Evolutionary conservation across 2,797 vertebrate genomes (phyloP), one percentile per base, ranked within the genome.

Genomic region (Malacoraja senta): DNA sequence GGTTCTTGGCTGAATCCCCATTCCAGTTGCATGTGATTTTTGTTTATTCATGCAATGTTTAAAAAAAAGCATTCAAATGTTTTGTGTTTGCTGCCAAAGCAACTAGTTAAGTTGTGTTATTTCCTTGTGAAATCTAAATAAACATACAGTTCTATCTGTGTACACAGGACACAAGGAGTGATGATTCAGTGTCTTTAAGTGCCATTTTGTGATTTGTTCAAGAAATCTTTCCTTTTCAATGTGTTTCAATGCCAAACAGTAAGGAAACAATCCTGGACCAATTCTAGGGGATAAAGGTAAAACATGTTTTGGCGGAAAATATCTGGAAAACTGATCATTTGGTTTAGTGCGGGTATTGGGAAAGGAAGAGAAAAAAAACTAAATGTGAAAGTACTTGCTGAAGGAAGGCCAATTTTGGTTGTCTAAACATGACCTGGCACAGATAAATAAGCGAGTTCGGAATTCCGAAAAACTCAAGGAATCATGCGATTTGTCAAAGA

Each of bases 1-100:
- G 26, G 90, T 92, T 76, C 90, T 92, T 92, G 90, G 90, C 38
- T 92, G 71, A 92, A 92, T n/a, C n/a, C 17, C n/a, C 17, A 35
- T 10, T 0, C 2, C 9, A 35, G n/a, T 68, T 19, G 1, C 84
- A 15, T 88, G 63, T 68, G n/a, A 68, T 68, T 65, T 88, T 3
- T 68, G 63, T 35, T 88, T 32, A n/a, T 68, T 88, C n/a, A 68
- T 68, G 63, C 63, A 68, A 10, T 32, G 9, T 68, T 86, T 12
- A n/a, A 92, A 68, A 38, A 38, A 72, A 35, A 17, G 21, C 44
- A 71, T 92, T 92, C 21, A 15, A 29, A 92, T 26, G 71, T 74
- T 92, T 92, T 74, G 53, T 61, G 83, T 91, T 92, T 92, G 35
- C 38, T 92, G 90, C 38, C 15, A 32, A 76, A 92, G 58, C 38